Percentiles rank a stretch among this genome's conserved stretches.
phyloP scores from a whole-genome alignment of 23 tunicate species.

The Halocynthia roretzi region DNA sequence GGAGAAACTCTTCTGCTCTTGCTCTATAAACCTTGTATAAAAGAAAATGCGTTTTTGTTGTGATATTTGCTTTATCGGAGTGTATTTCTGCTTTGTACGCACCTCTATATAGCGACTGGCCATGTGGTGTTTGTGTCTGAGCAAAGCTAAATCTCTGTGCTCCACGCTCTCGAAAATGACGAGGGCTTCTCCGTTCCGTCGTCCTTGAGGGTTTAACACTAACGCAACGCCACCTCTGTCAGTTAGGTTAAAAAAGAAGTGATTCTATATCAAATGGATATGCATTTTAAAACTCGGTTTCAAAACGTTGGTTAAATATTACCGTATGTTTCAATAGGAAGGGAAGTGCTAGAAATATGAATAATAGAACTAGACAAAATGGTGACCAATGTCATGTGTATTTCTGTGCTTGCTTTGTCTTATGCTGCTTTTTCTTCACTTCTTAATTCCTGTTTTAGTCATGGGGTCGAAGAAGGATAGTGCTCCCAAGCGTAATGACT shows the following conservation, averaged over 20 bases:
- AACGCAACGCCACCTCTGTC: conserved; percentile 91
- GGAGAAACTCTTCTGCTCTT: conserved; percentile 71
- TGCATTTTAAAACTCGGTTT: too few species aligned
- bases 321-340: too few species aligned
- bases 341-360: too few species aligned
- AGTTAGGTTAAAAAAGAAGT: not conserved
- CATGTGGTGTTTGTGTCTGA: conserved; percentile 98
- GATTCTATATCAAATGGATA: too few species aligned
- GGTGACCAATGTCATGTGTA: too few species aligned
- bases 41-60: not conserved
- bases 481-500: too few species aligned
- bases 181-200: conserved; percentile 97
- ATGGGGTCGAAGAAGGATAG: too few species aligned
- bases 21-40: conserved; percentile 75
- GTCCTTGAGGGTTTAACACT: conserved; percentile 90
- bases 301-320: too few species aligned
- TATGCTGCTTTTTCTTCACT: too few species aligned
- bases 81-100: conserved; percentile 6
- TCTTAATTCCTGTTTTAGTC: too few species aligned
- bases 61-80: not conserved
- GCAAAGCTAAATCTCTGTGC: conserved; percentile 86
- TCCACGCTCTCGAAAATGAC: conserved; percentile 78
- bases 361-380: too few species aligned
- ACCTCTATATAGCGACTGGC: conserved; percentile 98
- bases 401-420: too few species aligned